phyloP scores from a whole-genome alignment of 2,888 invertebrate species.

The Sinopyrophorus schimmeli region DNA sequence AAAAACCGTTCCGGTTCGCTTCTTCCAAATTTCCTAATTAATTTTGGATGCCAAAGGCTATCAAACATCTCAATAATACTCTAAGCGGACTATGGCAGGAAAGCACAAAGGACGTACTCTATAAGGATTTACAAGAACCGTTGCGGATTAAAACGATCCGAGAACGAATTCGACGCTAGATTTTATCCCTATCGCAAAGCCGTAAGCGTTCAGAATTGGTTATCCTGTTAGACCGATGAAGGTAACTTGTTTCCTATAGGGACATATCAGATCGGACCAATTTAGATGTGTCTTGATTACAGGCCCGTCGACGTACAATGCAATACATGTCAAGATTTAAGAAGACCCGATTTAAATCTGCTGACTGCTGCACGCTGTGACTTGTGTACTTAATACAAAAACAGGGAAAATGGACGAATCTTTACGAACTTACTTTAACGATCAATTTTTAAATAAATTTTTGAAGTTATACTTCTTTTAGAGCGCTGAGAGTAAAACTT shows the following conservation, averaged over 20 bases:
- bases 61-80: slow-evolving; percentile 1
- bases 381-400: too few species aligned
- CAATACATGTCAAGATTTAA: too few species aligned
- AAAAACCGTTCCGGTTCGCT: too few species aligned
- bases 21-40: slow-evolving; percentile 11
- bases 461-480: too few species aligned
- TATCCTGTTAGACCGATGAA: slow-evolving; percentile 22
- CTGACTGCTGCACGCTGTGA: too few species aligned
- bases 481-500: too few species aligned
- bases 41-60: slow-evolving; percentile 5
- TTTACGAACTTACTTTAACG: too few species aligned
- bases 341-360: too few species aligned
- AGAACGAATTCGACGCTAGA: slow-evolving; percentile 11
- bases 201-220: slow-evolving; percentile 30
- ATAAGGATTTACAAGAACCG: slow-evolving; percentile 9
- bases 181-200: slow-evolving; percentile 28
- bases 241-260: slow-evolving; percentile 27
- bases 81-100: slow-evolving; percentile 4
- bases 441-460: too few species aligned
- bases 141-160: slow-evolving; percentile 8
- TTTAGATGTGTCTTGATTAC: slow-evolving; percentile 29
- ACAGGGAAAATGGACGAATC: too few species aligned
- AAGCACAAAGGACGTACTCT: slow-evolving; percentile 11
- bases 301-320: slow-evolving; percentile 2
- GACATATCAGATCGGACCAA: slow-evolving; percentile 32